Evolutionary conservation across 2,888 invertebrate species (phyloP), one percentile per base, ranked within the genome.

Genomic region (Amitus sp.): DNA sequence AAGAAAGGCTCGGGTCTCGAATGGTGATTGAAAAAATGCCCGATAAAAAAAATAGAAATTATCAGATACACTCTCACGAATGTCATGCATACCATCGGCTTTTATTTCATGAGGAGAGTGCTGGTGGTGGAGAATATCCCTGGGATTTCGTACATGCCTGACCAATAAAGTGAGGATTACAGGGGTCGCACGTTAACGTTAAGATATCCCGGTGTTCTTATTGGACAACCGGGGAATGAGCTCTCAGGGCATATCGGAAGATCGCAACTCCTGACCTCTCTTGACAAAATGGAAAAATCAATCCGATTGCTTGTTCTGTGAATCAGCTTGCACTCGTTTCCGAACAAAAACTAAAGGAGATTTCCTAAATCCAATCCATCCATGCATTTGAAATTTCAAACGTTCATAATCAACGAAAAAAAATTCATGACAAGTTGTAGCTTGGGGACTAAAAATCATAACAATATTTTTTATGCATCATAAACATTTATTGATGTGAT

Each of bases 251-350:
- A 19, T 42, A 42, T 51, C 51, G 20, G 20, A 51, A 54, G 60
- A 60, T 54, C 54, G 47, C 54, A 46, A 54, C 54, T 47, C 47
- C 20, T 42, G 19, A 20, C 42, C 42, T 52, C 34, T 42, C 19
- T 54, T 54, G 51, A 60, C 42, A 54, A 55, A 60, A 55, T 50
- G 27, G 37, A 47, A 55, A 55, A 55, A 60, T 51, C 51, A 51
- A 51, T 55, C 39, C 40, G 27, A 61, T 55, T 34, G 34, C 48
- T 47, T 40, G 55, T 55, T 60, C 60, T 23, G 40, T 40, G 37
- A 46, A 49, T 53, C 48, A 47, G 49, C 40, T 28, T 20, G 40
- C 33, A 20, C 43, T 51, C 27, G 34, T 42, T 52, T 52, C 34
- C 6, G 10, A 58, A 52, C 33, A n/a, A n/a, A n/a, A n/a, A n/a